Evolutionary conservation across 37 sponge, comb jelly and placozoan genomes (phyloP).

Genomic region (Ephydatia muelleri): DNA sequence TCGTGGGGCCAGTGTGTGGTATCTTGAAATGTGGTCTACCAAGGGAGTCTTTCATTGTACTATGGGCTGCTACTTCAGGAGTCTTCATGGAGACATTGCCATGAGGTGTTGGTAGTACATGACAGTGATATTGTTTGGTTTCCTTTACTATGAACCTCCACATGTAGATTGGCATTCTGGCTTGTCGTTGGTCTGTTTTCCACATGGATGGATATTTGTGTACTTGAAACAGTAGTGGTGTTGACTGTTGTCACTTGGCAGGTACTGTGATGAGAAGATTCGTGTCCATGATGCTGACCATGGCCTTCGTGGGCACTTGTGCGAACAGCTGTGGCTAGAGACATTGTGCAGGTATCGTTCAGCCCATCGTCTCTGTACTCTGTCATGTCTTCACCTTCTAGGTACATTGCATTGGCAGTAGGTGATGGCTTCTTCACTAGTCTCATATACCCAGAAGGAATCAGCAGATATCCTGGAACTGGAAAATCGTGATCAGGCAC

Average conservation of each 20-base stretch:
- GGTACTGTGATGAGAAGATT: neutral
- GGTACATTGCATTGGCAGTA: conserved; percentile 1
- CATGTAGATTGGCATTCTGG: neutral
- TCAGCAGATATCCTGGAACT: conserved; percentile 13
- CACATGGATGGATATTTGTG: neutral
- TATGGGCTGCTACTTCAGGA: neutral
- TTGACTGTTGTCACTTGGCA: neutral
- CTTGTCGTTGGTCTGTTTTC: neutral
- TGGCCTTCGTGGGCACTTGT: neutral
- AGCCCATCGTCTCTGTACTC: conserved; percentile 1
- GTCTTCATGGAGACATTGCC: conserved; percentile 1
- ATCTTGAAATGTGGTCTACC: conserved; percentile 11
- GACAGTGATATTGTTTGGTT: neutral
- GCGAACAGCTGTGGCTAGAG: neutral
- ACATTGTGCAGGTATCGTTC: neutral
- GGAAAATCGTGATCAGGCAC: conserved; percentile 39
- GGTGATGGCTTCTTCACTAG: conserved; percentile 12
- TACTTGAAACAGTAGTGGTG: neutral
- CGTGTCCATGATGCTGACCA: neutral
- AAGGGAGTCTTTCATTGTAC: neutral
- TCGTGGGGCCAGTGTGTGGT: conserved; percentile 16
- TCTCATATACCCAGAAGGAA: conserved; percentile 36
- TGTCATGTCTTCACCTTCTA: conserved; percentile 1
- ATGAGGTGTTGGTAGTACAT: neutral
- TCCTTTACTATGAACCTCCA: neutral